Conservation (phyloP, 1,140 invertebrate genomes). For the Lordiphosa collinella region DNA sequence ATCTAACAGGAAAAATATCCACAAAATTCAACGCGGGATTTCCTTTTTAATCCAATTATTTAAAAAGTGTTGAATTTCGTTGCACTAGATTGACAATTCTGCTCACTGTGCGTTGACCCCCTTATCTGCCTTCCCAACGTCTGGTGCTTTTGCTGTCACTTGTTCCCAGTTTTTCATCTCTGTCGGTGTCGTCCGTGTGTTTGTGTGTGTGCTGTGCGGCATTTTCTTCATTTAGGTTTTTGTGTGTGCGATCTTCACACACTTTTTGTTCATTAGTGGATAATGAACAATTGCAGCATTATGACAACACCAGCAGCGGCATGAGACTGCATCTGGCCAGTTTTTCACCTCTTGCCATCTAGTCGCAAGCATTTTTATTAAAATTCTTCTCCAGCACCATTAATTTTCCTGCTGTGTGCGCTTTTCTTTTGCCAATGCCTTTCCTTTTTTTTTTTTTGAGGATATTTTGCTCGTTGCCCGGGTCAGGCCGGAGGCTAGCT, state of each 20-base stretch:
- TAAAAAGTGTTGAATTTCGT: too few relatives aligned
- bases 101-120: conserved; percentile 3
- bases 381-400: conserved; percentile 72
- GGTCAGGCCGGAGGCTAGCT: conserved; percentile 9
- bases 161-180: conserved; percentile 64
- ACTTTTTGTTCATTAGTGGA: conserved; percentile 78
- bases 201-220: conserved; percentile 52
- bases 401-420: conserved; percentile 66
- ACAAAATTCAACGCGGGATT: too few relatives aligned
- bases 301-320: conserved; percentile 58
- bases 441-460: conserved; percentile 3
- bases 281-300: conserved; percentile 78
- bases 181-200: conserved; percentile 40
- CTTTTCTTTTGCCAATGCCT: conserved; percentile 32
- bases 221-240: conserved; percentile 73
- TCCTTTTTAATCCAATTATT: too few relatives aligned
- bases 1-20: too few relatives aligned
- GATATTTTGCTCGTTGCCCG: conserved; percentile 4
- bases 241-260: conserved; percentile 66
- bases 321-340: conserved; percentile 53
- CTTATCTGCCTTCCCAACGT: background rate
- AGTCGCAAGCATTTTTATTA: conserved; percentile 75
- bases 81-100: too few relatives aligned
- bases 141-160: conserved; percentile 25
- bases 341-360: conserved; percentile 69